These are phyloP conservation scores for Phylloscopus whistleri DNA, from an alignment of 2,113 vertebrate species.

Conservation along the genomic window DNA sequence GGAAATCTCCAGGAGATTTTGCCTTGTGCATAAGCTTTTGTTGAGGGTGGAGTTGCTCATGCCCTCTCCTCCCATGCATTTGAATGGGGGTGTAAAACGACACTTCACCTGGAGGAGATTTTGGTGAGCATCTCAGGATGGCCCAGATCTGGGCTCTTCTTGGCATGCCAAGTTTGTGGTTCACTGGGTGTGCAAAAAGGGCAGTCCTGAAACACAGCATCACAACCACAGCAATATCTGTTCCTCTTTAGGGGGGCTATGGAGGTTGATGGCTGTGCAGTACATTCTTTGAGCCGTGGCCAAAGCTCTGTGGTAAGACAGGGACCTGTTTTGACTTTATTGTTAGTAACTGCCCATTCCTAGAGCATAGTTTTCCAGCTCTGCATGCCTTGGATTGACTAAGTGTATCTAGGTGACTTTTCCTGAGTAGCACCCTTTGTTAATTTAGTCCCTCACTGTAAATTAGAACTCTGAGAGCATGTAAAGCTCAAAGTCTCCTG, in stretches of 20 bases:
- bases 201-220: not conserved
- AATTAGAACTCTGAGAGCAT: not conserved
- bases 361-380: not conserved
- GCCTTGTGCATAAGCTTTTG: not conserved
- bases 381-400: not conserved
- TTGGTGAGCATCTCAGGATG: not conserved
- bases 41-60: not conserved
- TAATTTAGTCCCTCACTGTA: not conserved
- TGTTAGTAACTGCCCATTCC: not conserved
- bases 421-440: not conserved
- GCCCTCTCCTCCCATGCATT: not conserved
- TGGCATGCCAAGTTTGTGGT: not conserved
- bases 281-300: not conserved
- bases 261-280: not conserved
- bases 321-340: not conserved
- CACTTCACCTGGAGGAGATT: not conserved
- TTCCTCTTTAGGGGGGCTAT: not conserved
- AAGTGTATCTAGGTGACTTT: not conserved
- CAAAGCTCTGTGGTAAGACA: not conserved
- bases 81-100: not conserved
- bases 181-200: not conserved
- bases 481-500: not conserved
- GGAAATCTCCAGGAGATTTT: conserved; percentile 20
- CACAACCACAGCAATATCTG: not conserved
- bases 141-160: not conserved